Base-by-base conservation (phyloP, 2,113 vertebrate species). In the Percina caprodes region DNA sequence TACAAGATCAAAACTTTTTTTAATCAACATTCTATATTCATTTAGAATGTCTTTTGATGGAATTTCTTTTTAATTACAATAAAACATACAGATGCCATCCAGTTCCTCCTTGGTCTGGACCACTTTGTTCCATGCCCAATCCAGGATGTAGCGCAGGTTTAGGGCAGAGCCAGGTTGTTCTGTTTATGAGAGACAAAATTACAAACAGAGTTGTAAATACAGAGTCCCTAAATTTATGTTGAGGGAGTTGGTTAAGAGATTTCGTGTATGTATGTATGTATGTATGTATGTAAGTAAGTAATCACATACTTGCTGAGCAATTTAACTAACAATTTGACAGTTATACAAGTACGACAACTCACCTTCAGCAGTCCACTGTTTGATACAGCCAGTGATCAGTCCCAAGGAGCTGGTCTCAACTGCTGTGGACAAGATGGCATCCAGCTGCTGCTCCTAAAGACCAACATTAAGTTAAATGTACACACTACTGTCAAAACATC, bases 111-210 rank as follows among this genome's bases (percentile, higher is more conserved):
- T 99, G 33, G 97, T 96, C 79, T 90, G 91, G 73, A 97, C 86
- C 35, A 98, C 96, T 94, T 98, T 99, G 88, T 96, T 96, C 98
- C 98, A 99, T 0, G 97, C 97, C 97, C 97, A 99, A 69, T 98
- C 97, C 59, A 99, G 95, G 86, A 99, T 96, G 94, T 98, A 98
- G 59, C 94, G 96, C 85, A 99, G 94, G 87, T 96, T 98, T 66
- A 94, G 86, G 42, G 97, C 96, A 88, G 97, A 97, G 84, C 96
- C 96, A 68, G 97, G 96, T 95, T 97, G 96, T 87, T 97, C 98
- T 95, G 84, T 73, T 74, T 66, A 80, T 48, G 35, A 75, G 16
- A 18, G 48, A 67, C 14, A 72, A 24, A 69, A 72, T 61, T 10
- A 72, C 0, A 52, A 63, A 7, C 21, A 39, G 23, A 12, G 3